Evolutionary conservation across 2,888 invertebrate species (phyloP).

Genomic region (Protophormia terraenovae): DNA sequence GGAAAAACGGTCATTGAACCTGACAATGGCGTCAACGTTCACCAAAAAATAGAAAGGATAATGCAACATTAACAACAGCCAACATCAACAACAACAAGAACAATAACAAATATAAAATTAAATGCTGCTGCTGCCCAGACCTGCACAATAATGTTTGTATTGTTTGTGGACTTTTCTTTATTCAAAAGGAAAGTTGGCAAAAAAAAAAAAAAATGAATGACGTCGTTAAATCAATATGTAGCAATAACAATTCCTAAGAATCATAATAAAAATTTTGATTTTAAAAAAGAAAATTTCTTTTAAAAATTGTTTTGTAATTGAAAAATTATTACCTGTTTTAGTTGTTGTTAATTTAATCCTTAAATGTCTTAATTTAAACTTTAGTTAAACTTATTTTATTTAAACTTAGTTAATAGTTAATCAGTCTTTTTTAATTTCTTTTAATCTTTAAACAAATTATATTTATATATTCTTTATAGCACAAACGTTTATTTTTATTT

Average conservation of each 20-base stretch:
- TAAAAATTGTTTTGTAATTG: background rate
- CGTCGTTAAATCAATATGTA: constrained; percentile 55
- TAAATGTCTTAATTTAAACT: background rate
- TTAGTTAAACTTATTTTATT: constrained; percentile 5
- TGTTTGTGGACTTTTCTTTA: constrained; percentile 46
- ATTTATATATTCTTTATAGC: background rate
- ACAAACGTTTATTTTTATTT: constrained; percentile 12
- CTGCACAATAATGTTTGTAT: constrained; percentile 64
- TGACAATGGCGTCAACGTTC: constrained; percentile 67
- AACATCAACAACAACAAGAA: constrained; percentile 46
- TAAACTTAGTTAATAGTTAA: constrained; percentile 36
- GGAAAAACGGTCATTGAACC: constrained; percentile 77
- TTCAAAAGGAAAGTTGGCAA: constrained; percentile 45
- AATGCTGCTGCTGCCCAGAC: constrained; percentile 58
- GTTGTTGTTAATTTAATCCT: constrained; percentile 13
- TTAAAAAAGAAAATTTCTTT: background rate
- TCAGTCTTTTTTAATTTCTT: constrained; percentile 71
- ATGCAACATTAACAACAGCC: constrained; percentile 45
- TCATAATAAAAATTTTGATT: too few species aligned
- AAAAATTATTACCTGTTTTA: constrained; percentile 39
- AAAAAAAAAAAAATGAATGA: too few species aligned
- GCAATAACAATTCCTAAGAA: background rate
- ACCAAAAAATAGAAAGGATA: constrained; percentile 55
- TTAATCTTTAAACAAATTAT: too few species aligned
- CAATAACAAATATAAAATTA: constrained; percentile 19